Percentiles rank a stretch among this genome's conserved stretches.
Evolutionary conservation across 2,113 vertebrate species (phyloP).

Genomic region (Corythornis vintsioides): DNA sequence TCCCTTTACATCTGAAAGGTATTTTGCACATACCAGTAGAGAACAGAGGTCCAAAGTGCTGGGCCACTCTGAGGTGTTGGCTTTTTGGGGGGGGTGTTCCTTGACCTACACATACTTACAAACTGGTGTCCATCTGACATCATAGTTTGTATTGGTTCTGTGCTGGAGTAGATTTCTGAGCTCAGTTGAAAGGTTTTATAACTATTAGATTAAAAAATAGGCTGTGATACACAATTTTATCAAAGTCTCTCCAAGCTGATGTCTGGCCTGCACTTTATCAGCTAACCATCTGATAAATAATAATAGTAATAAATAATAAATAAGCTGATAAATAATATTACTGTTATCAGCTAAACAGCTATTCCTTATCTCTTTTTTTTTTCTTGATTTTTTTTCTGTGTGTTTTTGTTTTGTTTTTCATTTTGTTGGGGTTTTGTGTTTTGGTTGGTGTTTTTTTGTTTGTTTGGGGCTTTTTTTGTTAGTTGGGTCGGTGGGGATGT

Average conservation of each 20-base stretch:
- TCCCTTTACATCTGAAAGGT: neutral
- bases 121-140: neutral
- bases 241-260: neutral
- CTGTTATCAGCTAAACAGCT: neutral
- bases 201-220: neutral
- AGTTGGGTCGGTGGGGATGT: too few species aligned
- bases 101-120: neutral
- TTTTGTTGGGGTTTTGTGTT: too few species aligned
- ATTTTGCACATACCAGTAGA: neutral
- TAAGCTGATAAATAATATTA: too few species aligned
- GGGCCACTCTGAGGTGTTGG: neutral
- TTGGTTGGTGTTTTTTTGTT: too few species aligned
- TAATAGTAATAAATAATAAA: too few species aligned
- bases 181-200: neutral
- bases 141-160: neutral
- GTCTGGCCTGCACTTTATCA: neutral
- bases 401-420: too few species aligned
- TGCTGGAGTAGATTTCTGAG: neutral
- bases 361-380: neutral
- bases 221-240: neutral
- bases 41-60: neutral
- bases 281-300: neutral
- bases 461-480: too few species aligned
- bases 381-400: too few species aligned
- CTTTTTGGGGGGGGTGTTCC: neutral